Conservation (phyloP, 2,888 invertebrate genomes). For the Acleris holmiana region DNA sequence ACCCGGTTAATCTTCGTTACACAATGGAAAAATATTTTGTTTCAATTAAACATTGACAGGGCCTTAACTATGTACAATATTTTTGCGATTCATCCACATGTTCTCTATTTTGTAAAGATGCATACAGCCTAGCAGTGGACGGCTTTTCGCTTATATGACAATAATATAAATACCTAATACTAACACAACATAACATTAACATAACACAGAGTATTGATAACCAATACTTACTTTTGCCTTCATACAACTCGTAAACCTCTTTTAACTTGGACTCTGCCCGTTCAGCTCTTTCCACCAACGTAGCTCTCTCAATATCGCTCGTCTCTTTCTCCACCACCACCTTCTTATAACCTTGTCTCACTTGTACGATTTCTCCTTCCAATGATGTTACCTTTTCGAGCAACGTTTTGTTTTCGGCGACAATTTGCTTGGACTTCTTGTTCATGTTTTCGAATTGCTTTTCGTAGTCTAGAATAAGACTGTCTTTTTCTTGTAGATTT, state of each 20-base stretch:
- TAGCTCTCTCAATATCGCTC: constrained; percentile 70
- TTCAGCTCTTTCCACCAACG: constrained; percentile 86
- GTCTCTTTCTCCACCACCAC: constrained; percentile 75
- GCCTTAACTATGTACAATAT: too few relatives aligned
- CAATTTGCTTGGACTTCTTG: constrained; percentile 88
- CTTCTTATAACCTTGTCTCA: constrained; percentile 74
- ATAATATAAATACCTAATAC: too few relatives aligned
- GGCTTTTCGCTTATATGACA: too few relatives aligned
- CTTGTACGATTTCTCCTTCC: constrained; percentile 63
- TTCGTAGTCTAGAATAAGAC: constrained; percentile 88
- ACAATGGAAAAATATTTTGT: too few relatives aligned
- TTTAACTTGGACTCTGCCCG: constrained; percentile 89
- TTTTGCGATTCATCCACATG: too few relatives aligned
- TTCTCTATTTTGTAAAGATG: too few relatives aligned
- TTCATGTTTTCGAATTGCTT: constrained; percentile 88
- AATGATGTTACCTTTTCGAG: constrained; percentile 63
- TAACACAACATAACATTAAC: too few relatives aligned
- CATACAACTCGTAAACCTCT: constrained; percentile 89
- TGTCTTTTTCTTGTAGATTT: constrained; percentile 89
- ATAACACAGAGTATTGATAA: too few relatives aligned
- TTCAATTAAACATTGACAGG: too few relatives aligned
- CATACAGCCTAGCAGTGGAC: too few relatives aligned
- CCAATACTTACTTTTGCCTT: constrained; percentile 86
- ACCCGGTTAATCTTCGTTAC: too few relatives aligned
- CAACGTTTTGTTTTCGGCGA: constrained; percentile 88